Base-by-base conservation (phyloP, 1,140 invertebrate genomes). In the Diabrotica undecimpunctata region DNA sequence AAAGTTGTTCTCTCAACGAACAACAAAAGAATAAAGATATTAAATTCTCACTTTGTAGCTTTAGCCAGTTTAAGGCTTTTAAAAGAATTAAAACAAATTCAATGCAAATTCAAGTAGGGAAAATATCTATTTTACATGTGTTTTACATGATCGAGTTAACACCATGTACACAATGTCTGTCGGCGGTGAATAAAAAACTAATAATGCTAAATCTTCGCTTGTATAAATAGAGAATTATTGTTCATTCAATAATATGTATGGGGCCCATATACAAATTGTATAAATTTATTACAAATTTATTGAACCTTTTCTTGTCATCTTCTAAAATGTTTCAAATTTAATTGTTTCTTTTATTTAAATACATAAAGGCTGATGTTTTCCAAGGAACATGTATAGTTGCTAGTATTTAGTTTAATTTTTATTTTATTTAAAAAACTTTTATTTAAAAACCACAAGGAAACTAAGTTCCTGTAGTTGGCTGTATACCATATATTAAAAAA, bases 81-180 rank as follows among this genome's bases (percentile, higher is more conserved):
- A 62, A 54, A 62, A 50, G 14, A 62, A 37, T 62, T 54, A 62
- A 62, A 62, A 62, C 53, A 54, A 62, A 62, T 62, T 62, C 61
- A 62, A 62, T 62, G 61, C 61, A 62, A 62, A 62, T 62, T 62
- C 54, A 9, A 12, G 36, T 13, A 35, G 36, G 46, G 51, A 38
- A 54, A 62, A 54, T 62, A 52, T 54, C 61, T 62, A 38, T 41
- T 62, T 62, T 54, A 62, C 61, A 62, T 54, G 52, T 62, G 61
- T 62, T 62, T 62, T 62, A 62, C 61, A 62, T 36, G 51, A 62
- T 62, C 61, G 11, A 38, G 35, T 53, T 62, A 38, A 54, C 61
- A 54, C 35, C 13, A 52, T 61, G 52, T 50, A 38, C 46, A 52
- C 25, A 25, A 25, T 25, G 25, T 25, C 51, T 59, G 50, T 52